Base-by-base conservation (phyloP, 1,140 invertebrate genomes). In the Tetramorium alpestre region DNA sequence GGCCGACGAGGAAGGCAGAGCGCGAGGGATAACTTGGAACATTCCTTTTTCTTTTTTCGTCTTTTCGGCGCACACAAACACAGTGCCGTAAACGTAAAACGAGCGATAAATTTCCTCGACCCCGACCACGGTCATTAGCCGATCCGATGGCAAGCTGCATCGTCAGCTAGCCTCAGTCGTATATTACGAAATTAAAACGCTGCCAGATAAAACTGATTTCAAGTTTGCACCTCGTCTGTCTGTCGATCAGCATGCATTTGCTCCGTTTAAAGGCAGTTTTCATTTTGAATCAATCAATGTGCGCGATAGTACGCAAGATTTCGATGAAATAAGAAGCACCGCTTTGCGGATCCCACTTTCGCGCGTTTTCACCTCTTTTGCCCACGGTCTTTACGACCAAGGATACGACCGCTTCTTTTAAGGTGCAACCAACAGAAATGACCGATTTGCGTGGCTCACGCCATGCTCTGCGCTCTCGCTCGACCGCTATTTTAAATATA, bases 141-240 rank as follows among this genome's bases (percentile, higher is more conserved):
- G 87, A 56, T 22, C 47, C 16, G 10, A 16, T 49, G 75, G 75
- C 89, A 89, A 60, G 77, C 44, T 86, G 82, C 88, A 86, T 69
- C 87, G 85, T 91, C 89, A 82, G 89, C 90, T 77, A 76, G 28
- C 72, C 49, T 65, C 18, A 25, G 33, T 22, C 67, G 67, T 91
- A 88, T 77, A 88, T 89, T 47, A 88, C 60, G 54, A 91, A 90
- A 89, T 87, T 86, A 91, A 91, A 90, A 90, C 72, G 41, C 81
- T 84, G 80, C 85, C 87, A 86, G 88, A 89, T 91, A 88, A 69
- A 91, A 70, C 77, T 86, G 85, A 91, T 91, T 90, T 70, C 87
- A 76, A 69, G 33, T n/a, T n/a, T 56, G 44, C 22, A n/a, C 62
- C 49, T 51, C 25, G 33, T 7, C 18, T 11, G 3, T 22, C 22